Base-by-base conservation (phyloP, 2,113 vertebrate genomes). In the Sturnus vulgaris region DNA sequence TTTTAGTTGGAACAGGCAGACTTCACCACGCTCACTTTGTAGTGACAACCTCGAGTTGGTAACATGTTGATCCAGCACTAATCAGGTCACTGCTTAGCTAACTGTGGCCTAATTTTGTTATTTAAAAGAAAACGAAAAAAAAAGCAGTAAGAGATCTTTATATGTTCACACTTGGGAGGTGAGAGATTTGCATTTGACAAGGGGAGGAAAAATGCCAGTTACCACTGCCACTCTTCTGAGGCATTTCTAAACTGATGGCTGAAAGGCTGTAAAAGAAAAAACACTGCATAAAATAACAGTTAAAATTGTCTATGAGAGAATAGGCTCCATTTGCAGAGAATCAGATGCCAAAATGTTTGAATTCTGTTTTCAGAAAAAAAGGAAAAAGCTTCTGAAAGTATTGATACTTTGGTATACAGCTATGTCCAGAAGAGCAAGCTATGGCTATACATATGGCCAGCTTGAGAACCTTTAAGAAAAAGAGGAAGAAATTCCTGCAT, bases 31-130 rank as follows among this genome's bases (percentile, higher is more conserved):
- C 56, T 82, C 60, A 46, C 94, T 95, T 95, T 93, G 82, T 92
- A 93, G 93, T 94, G 91, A 98, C 97, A 98, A 70, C 95, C 94
- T 93, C 82, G 21, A 82, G 91, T 85, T 90, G 92, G 80, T 91
- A 97, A 84, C 88, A 52, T 87, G 95, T 97, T 97, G 93, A 94
- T 97, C 96, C 93, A 97, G 53, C 95, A 80, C 16, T 80, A 97
- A 97, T 95, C 88, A 59, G 96, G 97, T 97, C 97, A 95, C 66
- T 70, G n/a, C 84, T 93, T 86, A 85, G 92, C 90, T 93, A 96
- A 94, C 31, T 49, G 35, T 84, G 82, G 73, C 90, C 93, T 93
- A 46, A 93, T 95, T 97, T 95, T 94, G 22, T 56, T 94, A 60
- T 60, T 64, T 0, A 25, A 10, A 47, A 69, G 44, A 37, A 47